Evolutionary conservation across 2,888 invertebrate species (phyloP).

Genomic region (Azorinus chamasolen): DNA sequence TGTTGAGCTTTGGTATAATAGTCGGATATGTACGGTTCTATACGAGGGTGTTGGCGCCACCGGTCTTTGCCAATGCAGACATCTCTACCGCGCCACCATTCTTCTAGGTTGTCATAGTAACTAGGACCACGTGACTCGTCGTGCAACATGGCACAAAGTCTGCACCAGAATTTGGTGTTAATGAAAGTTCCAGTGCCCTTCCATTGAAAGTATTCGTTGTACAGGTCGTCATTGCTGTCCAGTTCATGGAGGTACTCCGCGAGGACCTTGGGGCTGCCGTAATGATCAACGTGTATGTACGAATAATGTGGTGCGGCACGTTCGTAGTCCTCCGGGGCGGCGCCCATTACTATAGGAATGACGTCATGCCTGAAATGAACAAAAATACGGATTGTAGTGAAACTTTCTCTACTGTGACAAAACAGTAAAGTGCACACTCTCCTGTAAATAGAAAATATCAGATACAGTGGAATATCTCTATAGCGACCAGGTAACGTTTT

Average conservation of each 20-base stretch:
- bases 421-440: too few relatives aligned
- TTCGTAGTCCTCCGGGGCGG: slow-evolving; percentile 95
- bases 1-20: slow-evolving; percentile 30
- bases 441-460: too few relatives aligned
- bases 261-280: slow-evolving; percentile 93
- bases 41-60: slow-evolving; percentile 68
- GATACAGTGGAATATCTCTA: too few relatives aligned
- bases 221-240: slow-evolving; percentile 94
- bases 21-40: slow-evolving; percentile 50
- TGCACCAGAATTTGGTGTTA: slow-evolving; percentile 98
- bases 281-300: slow-evolving; percentile 99
- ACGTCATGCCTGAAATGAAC: slow-evolving; percentile 90
- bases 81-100: slow-evolving; percentile 93
- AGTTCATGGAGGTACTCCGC: slow-evolving; percentile 94
- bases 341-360: slow-evolving; percentile 98
- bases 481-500: too few relatives aligned
- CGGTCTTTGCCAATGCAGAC: slow-evolving; percentile 78
- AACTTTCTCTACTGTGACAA: too few relatives aligned
- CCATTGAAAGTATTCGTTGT: slow-evolving; percentile 98
- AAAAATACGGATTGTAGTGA: too few relatives aligned
- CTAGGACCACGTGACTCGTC: slow-evolving; percentile 70
- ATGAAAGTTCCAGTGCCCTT: slow-evolving; percentile 98
- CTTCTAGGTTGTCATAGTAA: slow-evolving; percentile 92
- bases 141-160: slow-evolving; percentile 90
- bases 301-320: slow-evolving; percentile 96